These are phyloP conservation scores for Pristionchus exspectatus DNA, from an alignment of 2,888 invertebrate genomes.

Conservation along the genomic window DNA sequence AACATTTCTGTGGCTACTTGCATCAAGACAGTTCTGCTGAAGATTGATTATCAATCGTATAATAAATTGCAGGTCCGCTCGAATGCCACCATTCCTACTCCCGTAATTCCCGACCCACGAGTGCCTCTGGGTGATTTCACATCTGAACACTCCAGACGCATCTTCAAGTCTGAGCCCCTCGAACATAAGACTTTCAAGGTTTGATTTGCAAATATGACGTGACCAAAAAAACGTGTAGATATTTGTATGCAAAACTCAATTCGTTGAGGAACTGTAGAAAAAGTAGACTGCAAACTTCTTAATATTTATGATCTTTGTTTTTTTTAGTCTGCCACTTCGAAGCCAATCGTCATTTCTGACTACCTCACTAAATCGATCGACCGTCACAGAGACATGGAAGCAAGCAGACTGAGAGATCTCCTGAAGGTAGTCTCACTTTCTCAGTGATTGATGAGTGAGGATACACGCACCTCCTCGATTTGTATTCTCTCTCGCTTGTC, in stretches of 20 bases:
- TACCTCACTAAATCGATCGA: conserved; percentile 77
- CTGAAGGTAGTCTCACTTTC: conserved; percentile 63
- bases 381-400: conserved; percentile 77
- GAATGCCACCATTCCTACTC: conserved; percentile 74
- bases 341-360: conserved; percentile 75
- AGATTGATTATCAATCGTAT: not conserved
- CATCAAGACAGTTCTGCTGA: too few relatives aligned
- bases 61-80: conserved; percentile 60
- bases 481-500: not conserved
- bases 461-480: not conserved
- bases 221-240: too few relatives aligned
- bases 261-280: not conserved
- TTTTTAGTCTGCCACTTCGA: conserved; percentile 73
- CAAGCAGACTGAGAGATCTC: conserved; percentile 72
- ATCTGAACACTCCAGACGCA: conserved; percentile 71
- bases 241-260: not conserved
- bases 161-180: conserved; percentile 10
- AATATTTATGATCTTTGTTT: not conserved
- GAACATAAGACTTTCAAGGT: not conserved
- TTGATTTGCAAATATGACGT: not conserved
- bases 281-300: not conserved
- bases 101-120: conserved; percentile 66
- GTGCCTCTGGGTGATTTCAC: conserved; percentile 75
- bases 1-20: too few relatives aligned
- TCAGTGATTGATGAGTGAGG: not conserved